Conservation (phyloP, 2,113 vertebrate species). For the Candoia aspera region DNA sequence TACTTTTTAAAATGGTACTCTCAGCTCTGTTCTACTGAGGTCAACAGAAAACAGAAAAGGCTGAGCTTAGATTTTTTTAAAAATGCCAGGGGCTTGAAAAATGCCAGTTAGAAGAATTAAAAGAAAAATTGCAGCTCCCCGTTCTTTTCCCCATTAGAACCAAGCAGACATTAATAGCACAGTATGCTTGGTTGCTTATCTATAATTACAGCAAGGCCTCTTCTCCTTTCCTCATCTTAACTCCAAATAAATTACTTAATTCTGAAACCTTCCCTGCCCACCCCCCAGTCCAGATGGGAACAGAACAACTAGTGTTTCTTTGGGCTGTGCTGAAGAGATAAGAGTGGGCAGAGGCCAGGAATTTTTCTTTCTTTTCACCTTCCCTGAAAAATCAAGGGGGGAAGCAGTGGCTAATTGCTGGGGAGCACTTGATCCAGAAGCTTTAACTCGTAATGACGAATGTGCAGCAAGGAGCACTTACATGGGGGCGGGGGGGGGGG, state of each 20-base stretch:
- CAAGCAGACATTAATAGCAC: conserved; percentile 45
- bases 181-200: conserved; percentile 48
- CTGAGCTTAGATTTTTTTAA: neutral
- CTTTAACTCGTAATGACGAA: neutral
- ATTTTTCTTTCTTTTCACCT: neutral
- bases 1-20: neutral
- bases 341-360: neutral
- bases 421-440: neutral
- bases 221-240: conserved; percentile 9
- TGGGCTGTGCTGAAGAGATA: neutral
- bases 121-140: neutral
- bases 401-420: neutral
- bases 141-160: conserved; percentile 29
- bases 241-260: conserved; percentile 21
- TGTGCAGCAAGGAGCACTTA: neutral
- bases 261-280: neutral
- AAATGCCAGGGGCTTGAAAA: neutral
- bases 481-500: neutral
- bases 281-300: neutral
- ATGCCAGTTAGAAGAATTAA: conserved; percentile 17
- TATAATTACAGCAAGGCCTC: conserved; percentile 48
- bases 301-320: conserved; percentile 1
- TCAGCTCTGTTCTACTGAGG: neutral
- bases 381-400: neutral
- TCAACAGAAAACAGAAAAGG: neutral